Evolutionary conservation across 2,888 invertebrate species (phyloP).

Genomic region (Eremobia ochroleuca): DNA sequence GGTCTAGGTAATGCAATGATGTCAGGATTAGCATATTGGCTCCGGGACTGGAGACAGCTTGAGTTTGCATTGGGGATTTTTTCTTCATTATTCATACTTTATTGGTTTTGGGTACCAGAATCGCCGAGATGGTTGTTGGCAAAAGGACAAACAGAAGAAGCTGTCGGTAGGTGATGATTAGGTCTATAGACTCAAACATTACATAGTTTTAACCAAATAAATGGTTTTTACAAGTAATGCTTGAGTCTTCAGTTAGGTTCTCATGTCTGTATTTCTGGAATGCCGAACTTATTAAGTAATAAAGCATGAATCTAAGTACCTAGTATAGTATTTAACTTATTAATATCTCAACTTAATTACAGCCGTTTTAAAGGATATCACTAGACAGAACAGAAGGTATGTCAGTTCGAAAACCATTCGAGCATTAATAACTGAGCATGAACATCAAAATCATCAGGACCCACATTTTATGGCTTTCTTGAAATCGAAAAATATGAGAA

Average conservation of each 20-base stretch:
- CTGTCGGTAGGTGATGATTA: slow-evolving; percentile 78
- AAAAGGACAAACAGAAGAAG: slow-evolving; percentile 88
- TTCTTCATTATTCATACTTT: slow-evolving; percentile 87
- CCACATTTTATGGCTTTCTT: slow-evolving; percentile 87
- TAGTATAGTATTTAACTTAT: background rate
- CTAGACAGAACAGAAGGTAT: slow-evolving; percentile 76
- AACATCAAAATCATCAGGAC: slow-evolving; percentile 60
- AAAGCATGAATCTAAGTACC: background rate
- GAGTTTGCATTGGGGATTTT: slow-evolving; percentile 90
- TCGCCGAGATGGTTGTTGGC: slow-evolving; percentile 92
- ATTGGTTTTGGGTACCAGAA: slow-evolving; percentile 90
- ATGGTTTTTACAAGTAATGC: background rate
- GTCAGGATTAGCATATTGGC: slow-evolving; percentile 90
- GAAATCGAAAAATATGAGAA: slow-evolving; percentile 87
- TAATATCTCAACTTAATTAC: slow-evolving; percentile 1
- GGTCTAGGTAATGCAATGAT: slow-evolving; percentile 91
- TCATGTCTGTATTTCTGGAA: background rate
- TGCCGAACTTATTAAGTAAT: background rate
- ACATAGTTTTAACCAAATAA: background rate
- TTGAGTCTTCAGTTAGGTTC: no score
- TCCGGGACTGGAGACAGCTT: slow-evolving; percentile 92
- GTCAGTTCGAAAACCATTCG: slow-evolving; percentile 69
- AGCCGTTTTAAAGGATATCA: slow-evolving; percentile 80
- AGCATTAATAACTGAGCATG: slow-evolving; percentile 67
- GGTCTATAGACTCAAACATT: background rate